Conservation (phyloP, 1,140 invertebrate genomes). For the Procambarus virginalis region DNA sequence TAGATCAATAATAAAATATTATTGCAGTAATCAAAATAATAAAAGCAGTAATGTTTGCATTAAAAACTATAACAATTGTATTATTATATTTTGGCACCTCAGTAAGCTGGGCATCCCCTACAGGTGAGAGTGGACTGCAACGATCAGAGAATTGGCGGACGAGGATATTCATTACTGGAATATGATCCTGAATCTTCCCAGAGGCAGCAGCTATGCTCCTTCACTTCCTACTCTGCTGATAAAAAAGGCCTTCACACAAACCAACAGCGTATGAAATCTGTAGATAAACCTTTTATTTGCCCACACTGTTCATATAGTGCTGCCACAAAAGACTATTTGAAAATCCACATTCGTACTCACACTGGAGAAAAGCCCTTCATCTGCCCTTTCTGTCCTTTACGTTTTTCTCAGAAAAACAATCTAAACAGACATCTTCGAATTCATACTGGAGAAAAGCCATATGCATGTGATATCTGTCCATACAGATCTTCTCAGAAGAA, state of each 20-base stretch:
- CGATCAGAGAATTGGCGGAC: not conserved
- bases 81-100: not conserved
- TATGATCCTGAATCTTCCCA: not conserved
- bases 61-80: not conserved
- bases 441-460: conserved; percentile 4
- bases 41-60: no score
- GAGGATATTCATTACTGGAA: not conserved
- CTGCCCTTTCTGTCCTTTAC: conserved; percentile 15
- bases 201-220: conserved; percentile 30
- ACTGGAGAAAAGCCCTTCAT: conserved; percentile 43
- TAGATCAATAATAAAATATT: no score
- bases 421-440: conserved; percentile 5
- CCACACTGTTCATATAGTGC: conserved; percentile 27
- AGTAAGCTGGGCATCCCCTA: conserved; percentile 7
- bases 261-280: conserved; percentile 20
- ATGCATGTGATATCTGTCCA: not conserved
- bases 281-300: conserved; percentile 44
- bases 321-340: conserved; percentile 34
- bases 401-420: conserved; percentile 24
- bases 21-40: no score
- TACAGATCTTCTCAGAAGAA: conserved; percentile 1
- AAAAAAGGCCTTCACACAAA: conserved; percentile 39
- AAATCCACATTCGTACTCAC: conserved; percentile 23
- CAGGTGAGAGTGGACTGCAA: conserved; percentile 1
- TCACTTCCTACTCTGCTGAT: conserved; percentile 23